Evolutionary conservation across 1,140 invertebrate genomes (phyloP).

Genomic region (Latrodectus geometricus): DNA sequence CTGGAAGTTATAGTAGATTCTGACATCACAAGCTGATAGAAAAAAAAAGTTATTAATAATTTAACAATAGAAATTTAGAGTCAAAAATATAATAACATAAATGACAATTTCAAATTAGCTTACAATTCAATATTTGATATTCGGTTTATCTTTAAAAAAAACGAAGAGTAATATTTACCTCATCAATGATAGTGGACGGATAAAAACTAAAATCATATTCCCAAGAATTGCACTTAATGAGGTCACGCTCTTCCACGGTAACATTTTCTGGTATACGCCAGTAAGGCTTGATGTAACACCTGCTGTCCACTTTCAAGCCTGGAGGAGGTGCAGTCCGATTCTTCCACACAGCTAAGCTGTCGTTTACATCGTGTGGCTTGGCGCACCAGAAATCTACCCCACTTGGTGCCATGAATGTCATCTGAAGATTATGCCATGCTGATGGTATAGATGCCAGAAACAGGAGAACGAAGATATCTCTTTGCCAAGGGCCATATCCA

Average conservation of each 20-base stretch:
- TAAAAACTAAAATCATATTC: constrained; percentile 60
- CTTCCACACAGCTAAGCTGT: constrained; percentile 10
- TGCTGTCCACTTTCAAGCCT: constrained; percentile 3
- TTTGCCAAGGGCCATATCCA: constrained; percentile 52
- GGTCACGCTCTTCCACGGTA: constrained; percentile 16
- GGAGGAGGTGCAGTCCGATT: constrained; percentile 14
- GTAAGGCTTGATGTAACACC: constrained; percentile 23
- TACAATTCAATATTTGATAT: no score
- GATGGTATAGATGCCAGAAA: constrained; percentile 48
- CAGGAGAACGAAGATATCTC: constrained; percentile 41
- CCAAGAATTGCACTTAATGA: constrained; percentile 50
- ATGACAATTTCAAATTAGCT: no score
- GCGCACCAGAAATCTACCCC: constrained; percentile 56
- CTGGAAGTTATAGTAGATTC: no score
- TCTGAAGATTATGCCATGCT: constrained; percentile 55
- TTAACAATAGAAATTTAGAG: no score
- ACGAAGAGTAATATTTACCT: constrained; percentile 47
- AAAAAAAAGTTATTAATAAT: no score
- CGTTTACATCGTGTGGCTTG: constrained; percentile 8
- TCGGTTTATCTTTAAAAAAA: no score
- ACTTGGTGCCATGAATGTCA: constrained; percentile 54
- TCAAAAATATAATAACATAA: no score
- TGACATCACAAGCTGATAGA: no score
- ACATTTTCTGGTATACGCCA: constrained; percentile 22
- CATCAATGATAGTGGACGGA: constrained; percentile 60